phyloP scores from a whole-genome alignment of 2,888 invertebrate genomes.

The Halictus quadricinctus region DNA sequence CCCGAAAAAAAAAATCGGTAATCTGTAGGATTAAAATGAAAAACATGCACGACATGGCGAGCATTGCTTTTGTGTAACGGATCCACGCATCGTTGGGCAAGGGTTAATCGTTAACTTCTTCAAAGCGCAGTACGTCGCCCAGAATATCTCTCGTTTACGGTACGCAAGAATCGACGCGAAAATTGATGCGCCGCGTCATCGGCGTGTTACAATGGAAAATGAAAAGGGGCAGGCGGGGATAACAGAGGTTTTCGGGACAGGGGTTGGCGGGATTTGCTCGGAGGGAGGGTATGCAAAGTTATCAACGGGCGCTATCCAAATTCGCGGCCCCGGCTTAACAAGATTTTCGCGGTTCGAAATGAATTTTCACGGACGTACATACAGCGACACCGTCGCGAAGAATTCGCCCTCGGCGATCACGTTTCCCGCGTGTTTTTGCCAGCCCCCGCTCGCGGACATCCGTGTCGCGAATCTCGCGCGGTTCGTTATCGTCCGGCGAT shows the following conservation, averaged over 20 bases:
- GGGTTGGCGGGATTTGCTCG: neutral
- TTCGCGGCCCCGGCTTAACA: conserved; percentile 18
- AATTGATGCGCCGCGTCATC: neutral
- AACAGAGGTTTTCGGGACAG: neutral
- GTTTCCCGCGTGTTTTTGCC: neutral
- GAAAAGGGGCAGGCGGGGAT: neutral
- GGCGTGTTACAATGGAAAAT: neutral
- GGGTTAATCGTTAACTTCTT: conserved; percentile 12
- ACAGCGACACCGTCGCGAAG: neutral
- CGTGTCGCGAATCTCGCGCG: neutral
- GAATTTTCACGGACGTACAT: neutral
- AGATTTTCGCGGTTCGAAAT: conserved; percentile 12
- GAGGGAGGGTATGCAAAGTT: neutral
- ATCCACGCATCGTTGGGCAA: conserved; percentile 30
- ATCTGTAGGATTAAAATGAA: neutral
- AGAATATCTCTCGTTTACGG: conserved; percentile 1
- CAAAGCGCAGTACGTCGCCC: conserved; percentile 6
- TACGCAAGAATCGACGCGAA: conserved; percentile 5
- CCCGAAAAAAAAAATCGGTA: neutral
- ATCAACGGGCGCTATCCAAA: conserved; percentile 1
- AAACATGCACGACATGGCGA: neutral
- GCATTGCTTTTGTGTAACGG: conserved; percentile 1
- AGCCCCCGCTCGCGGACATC: neutral
- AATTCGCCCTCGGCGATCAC: neutral
- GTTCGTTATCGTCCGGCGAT: neutral